phyloP scores from a whole-genome alignment of 2,888 invertebrate genomes.

The Subacronicta megacephala region DNA sequence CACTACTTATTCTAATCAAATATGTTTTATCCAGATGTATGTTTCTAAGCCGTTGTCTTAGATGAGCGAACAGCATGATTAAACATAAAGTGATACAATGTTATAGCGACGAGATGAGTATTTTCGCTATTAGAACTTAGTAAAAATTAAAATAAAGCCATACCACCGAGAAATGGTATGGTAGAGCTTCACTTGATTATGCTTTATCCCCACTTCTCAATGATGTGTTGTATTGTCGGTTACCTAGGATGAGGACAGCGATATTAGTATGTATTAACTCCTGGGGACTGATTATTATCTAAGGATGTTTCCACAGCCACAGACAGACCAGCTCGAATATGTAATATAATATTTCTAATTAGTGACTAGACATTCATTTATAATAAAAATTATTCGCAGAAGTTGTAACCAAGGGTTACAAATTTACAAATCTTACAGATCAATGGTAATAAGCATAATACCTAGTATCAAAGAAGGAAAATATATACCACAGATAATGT shows the following conservation, averaged over 20 bases:
- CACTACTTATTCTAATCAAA: constrained; percentile 28
- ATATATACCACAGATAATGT: too few species aligned
- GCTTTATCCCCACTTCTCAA: background rate
- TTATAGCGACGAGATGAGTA: too few species aligned
- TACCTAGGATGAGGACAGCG: constrained; percentile 15
- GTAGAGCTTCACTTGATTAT: background rate
- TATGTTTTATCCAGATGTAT: background rate
- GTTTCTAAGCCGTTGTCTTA: constrained; percentile 16
- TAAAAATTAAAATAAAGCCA: too few species aligned
- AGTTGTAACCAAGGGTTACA: constrained; percentile 5
- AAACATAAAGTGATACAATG: too few species aligned
- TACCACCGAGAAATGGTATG: too few species aligned
- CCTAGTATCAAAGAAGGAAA: too few species aligned
- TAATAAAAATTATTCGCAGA: too few species aligned
- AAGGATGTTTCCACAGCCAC: background rate
- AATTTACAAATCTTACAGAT: constrained; percentile 2
- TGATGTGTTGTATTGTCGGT: background rate
- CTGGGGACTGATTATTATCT: background rate
- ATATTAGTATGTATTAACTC: background rate
- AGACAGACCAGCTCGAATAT: background rate
- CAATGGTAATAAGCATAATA: background rate
- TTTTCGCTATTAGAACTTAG: too few species aligned
- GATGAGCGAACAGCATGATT: constrained; percentile 7
- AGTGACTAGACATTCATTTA: too few species aligned
- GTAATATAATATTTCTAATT: too few species aligned